These are phyloP conservation scores for Cuniculus paca DNA, from an alignment of 2,797 vertebrate species.

Conservation along the genomic window DNA sequence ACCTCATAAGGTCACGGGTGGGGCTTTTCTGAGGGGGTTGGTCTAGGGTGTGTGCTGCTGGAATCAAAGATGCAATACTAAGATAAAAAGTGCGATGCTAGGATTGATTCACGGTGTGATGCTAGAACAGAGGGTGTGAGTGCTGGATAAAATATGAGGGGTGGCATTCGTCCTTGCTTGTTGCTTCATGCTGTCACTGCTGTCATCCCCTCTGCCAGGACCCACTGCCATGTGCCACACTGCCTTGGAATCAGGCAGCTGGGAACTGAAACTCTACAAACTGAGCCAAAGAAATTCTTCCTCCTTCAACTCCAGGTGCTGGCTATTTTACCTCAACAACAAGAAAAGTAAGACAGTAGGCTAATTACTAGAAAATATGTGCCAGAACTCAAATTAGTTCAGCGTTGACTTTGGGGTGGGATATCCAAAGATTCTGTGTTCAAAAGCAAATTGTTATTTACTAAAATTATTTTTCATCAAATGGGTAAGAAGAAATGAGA, in stretches of 20 bases:
- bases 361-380: neutral
- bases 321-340: neutral
- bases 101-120: neutral
- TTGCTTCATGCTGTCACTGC: neutral
- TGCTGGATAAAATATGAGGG: neutral
- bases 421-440: neutral
- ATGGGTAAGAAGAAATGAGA: neutral
- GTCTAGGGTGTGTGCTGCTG: neutral
- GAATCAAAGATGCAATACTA: neutral
- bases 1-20: neutral
- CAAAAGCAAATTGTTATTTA: neutral
- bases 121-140: neutral
- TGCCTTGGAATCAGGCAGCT: neutral
- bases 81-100: too few species aligned
- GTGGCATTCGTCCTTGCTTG: neutral
- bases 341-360: neutral
- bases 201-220: neutral
- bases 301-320: neutral
- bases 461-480: constrained; percentile 23
- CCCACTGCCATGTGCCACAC: neutral
- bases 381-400: neutral
- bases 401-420: neutral
- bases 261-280: neutral
- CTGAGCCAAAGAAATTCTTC: neutral
- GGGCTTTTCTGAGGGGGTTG: neutral